phyloP scores from a whole-genome alignment of 2,888 invertebrate genomes.

The Charanyca ferruginea region DNA sequence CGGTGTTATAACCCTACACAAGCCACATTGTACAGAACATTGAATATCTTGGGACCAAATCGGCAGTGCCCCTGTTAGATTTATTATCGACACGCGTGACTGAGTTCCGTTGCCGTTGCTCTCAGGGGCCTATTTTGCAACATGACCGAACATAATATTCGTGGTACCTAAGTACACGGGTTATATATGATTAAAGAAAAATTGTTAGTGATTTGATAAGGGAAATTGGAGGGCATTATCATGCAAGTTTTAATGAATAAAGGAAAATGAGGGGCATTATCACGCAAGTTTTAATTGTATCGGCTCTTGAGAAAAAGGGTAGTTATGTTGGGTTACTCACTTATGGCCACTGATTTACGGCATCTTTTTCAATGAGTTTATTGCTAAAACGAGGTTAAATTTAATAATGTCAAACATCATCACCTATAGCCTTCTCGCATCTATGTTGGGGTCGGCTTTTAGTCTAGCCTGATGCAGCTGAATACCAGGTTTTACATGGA shows the following conservation, averaged over 20 bases:
- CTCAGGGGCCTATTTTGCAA: constrained; percentile 68
- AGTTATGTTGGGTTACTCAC: no score
- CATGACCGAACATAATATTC: constrained; percentile 65
- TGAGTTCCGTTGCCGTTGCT: constrained; percentile 67
- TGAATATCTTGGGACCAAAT: constrained; percentile 74
- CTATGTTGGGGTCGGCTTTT: no score
- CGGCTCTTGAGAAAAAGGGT: no score
- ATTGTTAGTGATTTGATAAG: not conserved
- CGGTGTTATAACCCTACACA: constrained; percentile 26
- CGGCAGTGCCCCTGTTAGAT: constrained; percentile 73
- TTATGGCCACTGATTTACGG: no score
- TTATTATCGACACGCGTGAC: constrained; percentile 74
- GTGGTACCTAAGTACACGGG: constrained; percentile 50
- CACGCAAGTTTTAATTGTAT: no score
- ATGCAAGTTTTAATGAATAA: not conserved
- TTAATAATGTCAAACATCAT: no score
- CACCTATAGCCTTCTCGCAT: no score
- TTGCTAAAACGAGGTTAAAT: no score
- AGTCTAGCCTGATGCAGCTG: no score
- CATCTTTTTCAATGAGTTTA: no score
- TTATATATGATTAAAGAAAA: constrained; percentile 40
- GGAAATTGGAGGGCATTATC: not conserved
- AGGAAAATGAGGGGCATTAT: not conserved
- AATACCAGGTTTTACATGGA: no score
- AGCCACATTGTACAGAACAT: constrained; percentile 63